Conservation (phyloP, 2,888 invertebrate genomes). For the Holacanthella duospinosa region DNA sequence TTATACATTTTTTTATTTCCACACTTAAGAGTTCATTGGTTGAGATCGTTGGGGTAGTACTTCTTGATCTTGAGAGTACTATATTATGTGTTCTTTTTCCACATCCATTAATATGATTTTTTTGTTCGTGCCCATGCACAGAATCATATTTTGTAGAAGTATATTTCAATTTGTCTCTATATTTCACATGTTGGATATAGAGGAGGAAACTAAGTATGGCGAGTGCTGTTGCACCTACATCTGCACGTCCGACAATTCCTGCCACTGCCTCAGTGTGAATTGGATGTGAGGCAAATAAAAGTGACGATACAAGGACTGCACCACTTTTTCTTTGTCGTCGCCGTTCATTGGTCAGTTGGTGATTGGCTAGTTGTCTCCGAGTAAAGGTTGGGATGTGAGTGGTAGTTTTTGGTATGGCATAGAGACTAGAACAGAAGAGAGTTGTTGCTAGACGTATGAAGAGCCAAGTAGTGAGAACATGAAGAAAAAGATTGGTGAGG, state of each 20-base stretch:
- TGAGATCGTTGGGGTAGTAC: background rate
- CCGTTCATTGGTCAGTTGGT: background rate
- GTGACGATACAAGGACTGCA: slow-evolving; percentile 55
- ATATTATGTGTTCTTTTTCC: background rate
- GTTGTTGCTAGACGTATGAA: slow-evolving; percentile 41
- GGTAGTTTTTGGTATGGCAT: slow-evolving; percentile 3
- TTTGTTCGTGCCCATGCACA: background rate
- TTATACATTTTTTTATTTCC: slow-evolving; percentile 44
- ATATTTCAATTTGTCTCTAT: slow-evolving; percentile 34
- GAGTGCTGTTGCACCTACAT: slow-evolving; percentile 81
- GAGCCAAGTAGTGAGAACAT: slow-evolving; percentile 44
- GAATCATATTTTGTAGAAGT: no score
- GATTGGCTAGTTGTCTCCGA: background rate
- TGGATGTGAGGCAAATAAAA: slow-evolving; percentile 88
- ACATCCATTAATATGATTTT: background rate
- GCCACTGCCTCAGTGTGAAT: slow-evolving; percentile 95
- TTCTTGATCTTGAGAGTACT: background rate
- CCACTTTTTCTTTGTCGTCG: slow-evolving; percentile 22
- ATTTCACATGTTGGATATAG: slow-evolving; percentile 65
- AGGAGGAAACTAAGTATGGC: slow-evolving; percentile 77
- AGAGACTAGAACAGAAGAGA: slow-evolving; percentile 20
- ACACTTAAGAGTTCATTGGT: no score
- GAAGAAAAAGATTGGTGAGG: slow-evolving; percentile 49
- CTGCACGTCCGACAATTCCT: slow-evolving; percentile 88
- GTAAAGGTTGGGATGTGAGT: background rate